These are phyloP conservation scores for Podarcis raffonei DNA, from an alignment of 2,113 vertebrate genomes.

Conservation along the genomic window DNA sequence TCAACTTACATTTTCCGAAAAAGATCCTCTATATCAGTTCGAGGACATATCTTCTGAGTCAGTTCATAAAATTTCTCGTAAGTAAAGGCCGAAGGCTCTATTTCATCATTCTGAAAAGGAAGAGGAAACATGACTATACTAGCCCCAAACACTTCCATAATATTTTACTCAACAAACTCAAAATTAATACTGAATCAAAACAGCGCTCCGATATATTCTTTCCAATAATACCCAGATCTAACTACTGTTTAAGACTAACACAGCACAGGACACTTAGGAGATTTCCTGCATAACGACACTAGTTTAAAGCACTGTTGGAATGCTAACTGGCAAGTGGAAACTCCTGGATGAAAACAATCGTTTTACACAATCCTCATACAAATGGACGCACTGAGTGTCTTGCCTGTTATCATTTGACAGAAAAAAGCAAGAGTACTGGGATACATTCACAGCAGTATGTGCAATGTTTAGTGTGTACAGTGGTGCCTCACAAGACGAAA, in stretches of 20 bases:
- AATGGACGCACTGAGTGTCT: not conserved
- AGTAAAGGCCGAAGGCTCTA: conserved; percentile 92
- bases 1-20: conserved; percentile 95
- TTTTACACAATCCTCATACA: not conserved
- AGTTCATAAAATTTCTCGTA: conserved; percentile 98
- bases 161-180: not conserved
- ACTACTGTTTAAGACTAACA: not conserved
- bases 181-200: not conserved
- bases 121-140: conserved; percentile 16
- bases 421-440: not conserved
- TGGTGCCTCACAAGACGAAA: too few relatives aligned
- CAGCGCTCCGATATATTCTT: not conserved
- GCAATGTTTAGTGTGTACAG: conserved; percentile 17
- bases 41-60: conserved; percentile 98
- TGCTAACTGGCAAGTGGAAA: not conserved
- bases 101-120: conserved; percentile 94
- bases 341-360: not conserved
- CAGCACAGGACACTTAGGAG: not conserved
- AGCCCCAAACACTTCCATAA: not conserved
- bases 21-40: conserved; percentile 97
- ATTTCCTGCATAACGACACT: not conserved
- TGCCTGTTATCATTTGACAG: not conserved
- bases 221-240: not conserved
- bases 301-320: not conserved
- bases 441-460: not conserved